Base-by-base conservation (phyloP, 2,888 invertebrate species). In the Sclerodermus sp. region DNA sequence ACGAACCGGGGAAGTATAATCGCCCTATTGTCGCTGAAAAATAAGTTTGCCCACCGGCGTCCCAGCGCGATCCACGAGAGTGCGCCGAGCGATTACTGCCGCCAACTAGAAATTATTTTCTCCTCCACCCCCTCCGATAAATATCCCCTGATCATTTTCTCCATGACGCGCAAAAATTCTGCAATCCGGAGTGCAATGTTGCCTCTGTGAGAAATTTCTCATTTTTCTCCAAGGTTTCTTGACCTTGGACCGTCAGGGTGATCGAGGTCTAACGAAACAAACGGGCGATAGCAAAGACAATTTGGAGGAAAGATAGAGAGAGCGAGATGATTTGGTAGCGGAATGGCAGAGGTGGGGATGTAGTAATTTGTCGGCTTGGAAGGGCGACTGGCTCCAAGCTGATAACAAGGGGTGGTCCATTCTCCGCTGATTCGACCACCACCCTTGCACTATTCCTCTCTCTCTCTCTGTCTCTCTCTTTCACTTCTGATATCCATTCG, bases 351-450 rank as follows among this genome's bases (percentile, higher is more conserved):
- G 62, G 66, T 64, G 66, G 70, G 67, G 68, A 67, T 68, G 73
- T 73, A 74, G 76, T 76, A 74, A 76, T 76, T 76, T 76, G 75
- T 76, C 74, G 74, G 74, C 74, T 74, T 68, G 74, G 62, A 64
- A 66, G 71, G 71, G 67, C 70, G 70, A 71, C 75, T 74, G 74
- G 73, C 65, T 68, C 64, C 66, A 61, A 65, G 68, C 74, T 74
- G 75, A 76, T 76, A 76, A 76, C 75, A 64, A 67, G 67, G 65
- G 70, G 67, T 73, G 75, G 74, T 75, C 74, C 73, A 74, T 76
- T 74, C 72, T 73, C 73, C 70, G 66, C 64, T 67, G 70, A 68
- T 70, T 72, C 69, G 55, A 66, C 59, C 63, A 39, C 54, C 41
- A 47, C 51, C 51, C 60, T 58, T 58, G 3, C 34, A 13, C 34